phyloP scores from a whole-genome alignment of 2,888 invertebrate species.

The Scelioninae gen. 1 region DNA sequence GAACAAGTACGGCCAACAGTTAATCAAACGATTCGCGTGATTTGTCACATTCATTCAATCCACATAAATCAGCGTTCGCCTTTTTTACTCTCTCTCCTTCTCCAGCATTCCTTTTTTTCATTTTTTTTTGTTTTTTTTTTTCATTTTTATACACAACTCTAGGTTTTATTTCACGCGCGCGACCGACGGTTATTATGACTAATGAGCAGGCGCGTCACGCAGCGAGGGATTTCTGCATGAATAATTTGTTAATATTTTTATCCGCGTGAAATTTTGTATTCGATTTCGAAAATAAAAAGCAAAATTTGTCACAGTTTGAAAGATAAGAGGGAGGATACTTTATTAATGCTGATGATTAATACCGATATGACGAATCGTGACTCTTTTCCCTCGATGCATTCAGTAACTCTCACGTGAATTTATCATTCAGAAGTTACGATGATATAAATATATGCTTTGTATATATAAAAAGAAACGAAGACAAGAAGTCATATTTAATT shows the following conservation, averaged over 20 bases:
- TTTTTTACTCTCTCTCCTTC: no score
- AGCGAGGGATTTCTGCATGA: slow-evolving; percentile 51
- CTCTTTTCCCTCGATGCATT: neutral
- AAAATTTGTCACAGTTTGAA: slow-evolving; percentile 40
- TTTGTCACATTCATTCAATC: no score
- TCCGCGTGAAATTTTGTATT: slow-evolving; percentile 19
- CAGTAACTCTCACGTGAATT: neutral
- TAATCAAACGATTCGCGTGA: no score
- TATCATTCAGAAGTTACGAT: slow-evolving; percentile 2
- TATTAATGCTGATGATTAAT: slow-evolving; percentile 28
- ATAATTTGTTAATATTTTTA: slow-evolving; percentile 64
- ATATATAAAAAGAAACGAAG: no score
- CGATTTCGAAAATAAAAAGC: slow-evolving; percentile 32
- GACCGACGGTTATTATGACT: slow-evolving; percentile 65
- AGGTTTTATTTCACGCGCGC: slow-evolving; percentile 40
- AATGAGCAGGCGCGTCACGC: slow-evolving; percentile 60
- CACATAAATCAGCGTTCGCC: no score
- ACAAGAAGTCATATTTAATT: neutral
- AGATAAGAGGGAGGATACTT: slow-evolving; percentile 1
- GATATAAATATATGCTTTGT: neutral
- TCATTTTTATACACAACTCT: slow-evolving; percentile 18
- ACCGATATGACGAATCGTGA: neutral
- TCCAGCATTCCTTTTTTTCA: no score
- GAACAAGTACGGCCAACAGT: no score
- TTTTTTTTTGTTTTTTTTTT: neutral